Evolutionary conservation across 1,140 invertebrate species (phyloP), one percentile per base, ranked within the genome.

Genomic region (Macrotrachela quadricornifera): DNA sequence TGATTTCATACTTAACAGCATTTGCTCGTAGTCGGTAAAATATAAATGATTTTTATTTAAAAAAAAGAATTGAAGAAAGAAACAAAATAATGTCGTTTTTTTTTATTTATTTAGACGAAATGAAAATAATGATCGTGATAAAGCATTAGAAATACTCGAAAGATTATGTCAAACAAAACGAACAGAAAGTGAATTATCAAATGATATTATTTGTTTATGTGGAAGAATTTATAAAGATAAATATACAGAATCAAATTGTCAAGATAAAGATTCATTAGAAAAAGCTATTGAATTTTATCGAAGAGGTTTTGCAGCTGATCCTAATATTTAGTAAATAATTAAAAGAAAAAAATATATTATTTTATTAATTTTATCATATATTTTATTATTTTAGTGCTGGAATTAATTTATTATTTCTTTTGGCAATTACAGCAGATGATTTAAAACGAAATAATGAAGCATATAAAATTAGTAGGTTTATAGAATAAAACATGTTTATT

Each of bases 161-260:
- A 8, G 21, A 30, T 30, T 30, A 30, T 30, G 21, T 30, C 21
- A 30, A 30, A 8, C 3, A 30, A 30, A 30, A 30, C 2, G 8
- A 30, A 4, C 21, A 4, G 21, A 30, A 30, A 30, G 8, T 4
- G 21, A 30, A 30, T 30, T 30, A 30, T 30, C 21, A 8, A 30
- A 76, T 13, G 94, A 99, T 68, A 90, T 96, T 78, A 68, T 99
- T n/a, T 95, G 94, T 64, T 75, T 99, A 1, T 95, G 90, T 69
- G 92, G 92, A 1, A 77, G 92, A 54, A 96, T 97, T 64, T 95
- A 96, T 67, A 99, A 99, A 71, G 92, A 99, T 70, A 90, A 83
- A 65, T 99, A 96, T 73, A 85, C 94, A 16, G 88, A 95, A 72
- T 91, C 85, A 41, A 77, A 82, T 58, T 90, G 91, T 64, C 77